These are phyloP conservation scores for Heliconius nattereri DNA, from an alignment of 1,140 invertebrate genomes.

Conservation along the genomic window DNA sequence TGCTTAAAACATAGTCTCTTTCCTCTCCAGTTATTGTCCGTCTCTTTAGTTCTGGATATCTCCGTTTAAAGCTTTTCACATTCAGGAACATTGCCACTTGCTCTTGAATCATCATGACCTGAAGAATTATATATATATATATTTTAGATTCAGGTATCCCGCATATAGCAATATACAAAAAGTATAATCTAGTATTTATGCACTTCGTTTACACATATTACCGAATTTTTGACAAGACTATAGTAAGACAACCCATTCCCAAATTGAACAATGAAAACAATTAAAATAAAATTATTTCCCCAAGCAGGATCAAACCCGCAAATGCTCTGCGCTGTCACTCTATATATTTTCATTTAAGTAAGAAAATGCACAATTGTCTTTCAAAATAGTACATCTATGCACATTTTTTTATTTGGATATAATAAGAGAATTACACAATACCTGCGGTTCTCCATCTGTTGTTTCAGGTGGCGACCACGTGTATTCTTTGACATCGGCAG, in stretches of 20 bases:
- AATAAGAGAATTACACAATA: constrained; percentile 30
- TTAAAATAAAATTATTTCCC: background rate
- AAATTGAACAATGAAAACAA: background rate
- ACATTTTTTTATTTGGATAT: background rate
- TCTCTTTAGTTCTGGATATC: constrained; percentile 94
- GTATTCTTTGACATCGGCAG: constrained; percentile 95
- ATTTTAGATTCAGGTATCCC: too few relatives aligned
- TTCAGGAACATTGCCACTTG: constrained; percentile 95
- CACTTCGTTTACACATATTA: too few relatives aligned
- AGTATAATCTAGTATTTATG: too few relatives aligned
- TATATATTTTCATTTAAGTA: too few relatives aligned
- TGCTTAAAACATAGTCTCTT: constrained; percentile 91
- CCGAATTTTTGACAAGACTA: background rate
- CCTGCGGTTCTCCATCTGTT: constrained; percentile 65
- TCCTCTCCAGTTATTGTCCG: constrained; percentile 94
- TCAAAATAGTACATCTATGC: background rate
- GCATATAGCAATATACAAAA: background rate
- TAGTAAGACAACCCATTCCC: too few relatives aligned
- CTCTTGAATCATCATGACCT: constrained; percentile 83
- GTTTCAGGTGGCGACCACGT: constrained; percentile 91
- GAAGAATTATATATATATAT: constrained; percentile 8
- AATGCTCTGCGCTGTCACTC: too few relatives aligned
- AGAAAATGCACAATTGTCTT: too few relatives aligned
- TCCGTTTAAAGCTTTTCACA: constrained; percentile 97
- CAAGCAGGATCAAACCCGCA: background rate